These are phyloP conservation scores for Mythimna lalbum DNA, from an alignment of 2,888 invertebrate genomes.

Conservation along the genomic window DNA sequence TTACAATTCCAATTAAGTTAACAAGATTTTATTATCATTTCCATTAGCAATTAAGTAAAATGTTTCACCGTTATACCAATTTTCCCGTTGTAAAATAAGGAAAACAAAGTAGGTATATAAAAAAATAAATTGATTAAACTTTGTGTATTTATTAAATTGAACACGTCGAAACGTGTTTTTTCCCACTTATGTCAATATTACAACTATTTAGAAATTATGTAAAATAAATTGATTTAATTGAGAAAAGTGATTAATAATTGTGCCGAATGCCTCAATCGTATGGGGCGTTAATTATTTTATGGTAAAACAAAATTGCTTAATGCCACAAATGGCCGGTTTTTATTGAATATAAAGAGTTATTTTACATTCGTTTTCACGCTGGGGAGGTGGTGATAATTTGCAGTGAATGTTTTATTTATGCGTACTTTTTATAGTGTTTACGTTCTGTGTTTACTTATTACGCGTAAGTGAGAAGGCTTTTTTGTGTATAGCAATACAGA, in stretches of 20 bases:
- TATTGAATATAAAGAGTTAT: slow-evolving; percentile 60
- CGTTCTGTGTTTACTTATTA: slow-evolving; percentile 11
- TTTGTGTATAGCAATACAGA: background rate
- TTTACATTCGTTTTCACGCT: slow-evolving; percentile 61
- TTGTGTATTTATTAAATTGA: slow-evolving; percentile 52
- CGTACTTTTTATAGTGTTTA: slow-evolving; percentile 28
- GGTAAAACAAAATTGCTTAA: slow-evolving; percentile 65
- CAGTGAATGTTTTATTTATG: slow-evolving; percentile 48
- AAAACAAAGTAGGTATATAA: slow-evolving; percentile 32
- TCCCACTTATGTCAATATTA: slow-evolving; percentile 54
- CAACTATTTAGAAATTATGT: slow-evolving; percentile 65
- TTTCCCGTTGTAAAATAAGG: slow-evolving; percentile 50
- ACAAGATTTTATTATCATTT: slow-evolving; percentile 42
- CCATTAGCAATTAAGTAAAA: slow-evolving; percentile 43
- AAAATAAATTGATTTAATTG: slow-evolving; percentile 66
- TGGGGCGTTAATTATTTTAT: slow-evolving; percentile 65
- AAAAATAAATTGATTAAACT: slow-evolving; percentile 41
- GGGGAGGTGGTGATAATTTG: slow-evolving; percentile 46
- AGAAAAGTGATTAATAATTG: slow-evolving; percentile 67
- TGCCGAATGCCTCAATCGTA: slow-evolving; percentile 60
- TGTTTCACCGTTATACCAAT: slow-evolving; percentile 29
- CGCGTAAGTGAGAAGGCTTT: slow-evolving; percentile 18
- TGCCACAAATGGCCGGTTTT: slow-evolving; percentile 56
- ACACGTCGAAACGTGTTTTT: slow-evolving; percentile 59
- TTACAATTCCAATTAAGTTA: slow-evolving; percentile 24